Evolutionary conservation across 2,113 vertebrate genomes (phyloP).

Genomic region (Corythornis cristatus): DNA sequence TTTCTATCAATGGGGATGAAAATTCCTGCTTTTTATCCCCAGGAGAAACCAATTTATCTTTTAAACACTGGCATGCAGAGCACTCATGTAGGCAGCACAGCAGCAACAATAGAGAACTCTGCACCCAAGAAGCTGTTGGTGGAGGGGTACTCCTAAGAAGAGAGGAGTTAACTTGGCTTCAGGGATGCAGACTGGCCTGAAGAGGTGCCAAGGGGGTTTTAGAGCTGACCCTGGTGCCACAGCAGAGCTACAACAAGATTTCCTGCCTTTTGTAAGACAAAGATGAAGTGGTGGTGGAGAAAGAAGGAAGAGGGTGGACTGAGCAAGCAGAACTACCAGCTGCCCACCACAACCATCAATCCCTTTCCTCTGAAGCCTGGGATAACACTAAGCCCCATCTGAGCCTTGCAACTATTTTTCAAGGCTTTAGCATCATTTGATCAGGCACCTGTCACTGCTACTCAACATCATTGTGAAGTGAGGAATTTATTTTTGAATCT

Average conservation of each 20-base stretch:
- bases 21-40: neutral
- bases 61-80: neutral
- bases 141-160: neutral
- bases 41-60: neutral
- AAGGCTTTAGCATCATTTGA: constrained; percentile 43
- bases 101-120: neutral
- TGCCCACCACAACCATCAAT: neutral
- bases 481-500: constrained; percentile 32
- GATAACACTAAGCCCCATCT: neutral
- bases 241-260: neutral
- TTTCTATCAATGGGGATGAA: neutral
- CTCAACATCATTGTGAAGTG: neutral
- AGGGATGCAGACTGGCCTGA: neutral
- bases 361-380: neutral
- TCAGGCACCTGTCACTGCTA: constrained; percentile 49
- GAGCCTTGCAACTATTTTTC: neutral
- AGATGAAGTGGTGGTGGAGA: neutral
- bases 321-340: neutral
- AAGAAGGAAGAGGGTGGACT: neutral
- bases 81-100: fast-evolving
- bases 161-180: neutral
- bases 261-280: neutral
- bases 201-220: neutral
- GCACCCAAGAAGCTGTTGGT: fast-evolving
- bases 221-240: neutral